Percentiles rank a stretch among this genome's conserved stretches.
Evolutionary conservation across 2,113 vertebrate genomes (phyloP).

Genomic region (Lampris megalopsis): DNA sequence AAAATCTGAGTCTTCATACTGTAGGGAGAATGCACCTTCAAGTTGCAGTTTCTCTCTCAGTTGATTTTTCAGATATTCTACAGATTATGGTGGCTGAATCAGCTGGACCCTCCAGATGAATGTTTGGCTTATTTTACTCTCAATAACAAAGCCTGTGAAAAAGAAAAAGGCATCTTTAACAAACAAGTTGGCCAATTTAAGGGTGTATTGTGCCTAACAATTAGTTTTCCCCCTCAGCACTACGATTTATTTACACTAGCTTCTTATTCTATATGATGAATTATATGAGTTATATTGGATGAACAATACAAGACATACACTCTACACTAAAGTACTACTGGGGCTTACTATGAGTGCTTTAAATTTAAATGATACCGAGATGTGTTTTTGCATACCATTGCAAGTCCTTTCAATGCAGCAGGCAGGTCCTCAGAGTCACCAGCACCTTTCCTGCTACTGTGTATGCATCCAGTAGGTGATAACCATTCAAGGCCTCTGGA

Average conservation of each 20-base stretch:
- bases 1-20: constrained; percentile 29
- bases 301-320: too few species aligned
- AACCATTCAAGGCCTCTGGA: constrained; percentile 29
- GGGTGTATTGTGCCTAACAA: too few species aligned
- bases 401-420: constrained; percentile 17
- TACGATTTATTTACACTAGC: too few species aligned
- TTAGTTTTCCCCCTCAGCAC: too few species aligned
- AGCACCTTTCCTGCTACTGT: constrained; percentile 16
- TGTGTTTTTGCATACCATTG: constrained; percentile 23
- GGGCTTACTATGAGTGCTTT: too few species aligned
- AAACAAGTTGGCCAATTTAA: too few species aligned
- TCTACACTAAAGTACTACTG: too few species aligned
- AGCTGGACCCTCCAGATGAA: constrained; percentile 12
- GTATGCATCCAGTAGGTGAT: constrained; percentile 30
- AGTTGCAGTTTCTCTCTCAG: constrained; percentile 27
- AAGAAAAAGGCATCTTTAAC: too few species aligned
- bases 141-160: too few species aligned
- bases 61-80: background rate
- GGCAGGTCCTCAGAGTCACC: constrained; percentile 27
- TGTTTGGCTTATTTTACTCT: too few species aligned
- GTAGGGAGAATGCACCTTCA: constrained; percentile 21
- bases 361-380: background rate
- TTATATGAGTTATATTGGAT: too few species aligned
- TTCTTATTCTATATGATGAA: too few species aligned
- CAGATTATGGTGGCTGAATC: constrained; percentile 18